Percentiles rank a stretch among this genome's conserved stretches.
Conservation (phyloP, 1,140 invertebrate genomes). For the Plectrocnemia conspersa region DNA sequence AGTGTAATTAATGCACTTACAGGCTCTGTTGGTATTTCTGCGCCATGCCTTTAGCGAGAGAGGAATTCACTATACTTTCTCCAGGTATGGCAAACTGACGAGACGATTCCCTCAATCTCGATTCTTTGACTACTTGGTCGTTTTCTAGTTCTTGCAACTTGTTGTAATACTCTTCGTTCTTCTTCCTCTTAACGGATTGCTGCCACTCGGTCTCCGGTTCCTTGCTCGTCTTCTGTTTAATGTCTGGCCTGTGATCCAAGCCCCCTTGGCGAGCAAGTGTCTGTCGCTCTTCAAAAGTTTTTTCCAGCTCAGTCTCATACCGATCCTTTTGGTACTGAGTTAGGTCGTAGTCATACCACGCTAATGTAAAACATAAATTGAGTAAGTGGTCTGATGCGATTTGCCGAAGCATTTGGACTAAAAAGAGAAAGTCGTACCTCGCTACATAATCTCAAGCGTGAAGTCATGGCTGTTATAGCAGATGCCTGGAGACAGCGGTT, state of each 20-base stretch:
- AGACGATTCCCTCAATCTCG: conserved; percentile 65
- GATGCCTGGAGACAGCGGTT: conserved; percentile 19
- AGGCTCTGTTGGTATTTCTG: conserved; percentile 76
- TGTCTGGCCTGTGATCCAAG: conserved; percentile 56
- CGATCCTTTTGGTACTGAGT: conserved; percentile 78
- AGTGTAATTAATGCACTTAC: conserved; percentile 56
- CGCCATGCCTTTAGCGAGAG: conserved; percentile 80
- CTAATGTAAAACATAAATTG: conserved; percentile 52
- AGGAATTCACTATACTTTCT: conserved; percentile 70
- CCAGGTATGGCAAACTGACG: conserved; percentile 83
- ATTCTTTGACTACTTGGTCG: conserved; percentile 77
- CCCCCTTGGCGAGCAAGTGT: conserved; percentile 58
- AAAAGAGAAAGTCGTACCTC: conserved; percentile 1
- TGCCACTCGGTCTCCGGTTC: conserved; percentile 81
- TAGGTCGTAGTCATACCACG: conserved; percentile 88
- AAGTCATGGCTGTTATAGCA: conserved; percentile 30
- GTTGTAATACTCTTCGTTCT: conserved; percentile 77
- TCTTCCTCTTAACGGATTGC: conserved; percentile 73
- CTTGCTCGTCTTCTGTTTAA: conserved; percentile 65
- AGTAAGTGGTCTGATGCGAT: background rate
- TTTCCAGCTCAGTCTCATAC: conserved; percentile 77
- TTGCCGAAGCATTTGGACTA: conserved; percentile 1
- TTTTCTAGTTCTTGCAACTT: conserved; percentile 80
- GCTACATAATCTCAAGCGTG: conserved; percentile 19
- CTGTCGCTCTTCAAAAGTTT: conserved; percentile 81